Evolutionary conservation across 2,113 vertebrate species (phyloP).

Genomic region (Lepidothrix coronata): DNA sequence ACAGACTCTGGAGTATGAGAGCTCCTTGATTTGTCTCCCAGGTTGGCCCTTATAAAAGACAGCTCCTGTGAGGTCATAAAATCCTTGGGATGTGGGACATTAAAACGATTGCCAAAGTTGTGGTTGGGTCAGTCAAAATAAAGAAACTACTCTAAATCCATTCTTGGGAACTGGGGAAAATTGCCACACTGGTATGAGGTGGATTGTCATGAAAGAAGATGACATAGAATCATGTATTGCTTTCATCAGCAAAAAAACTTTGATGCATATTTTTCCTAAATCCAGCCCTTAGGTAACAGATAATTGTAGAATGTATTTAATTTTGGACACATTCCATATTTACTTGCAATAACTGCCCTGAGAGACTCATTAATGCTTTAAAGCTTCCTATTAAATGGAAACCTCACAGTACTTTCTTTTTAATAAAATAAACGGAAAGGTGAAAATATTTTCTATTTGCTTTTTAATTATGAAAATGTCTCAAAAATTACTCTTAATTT

Average conservation of each 20-base stretch:
- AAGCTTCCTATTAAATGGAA: conserved; percentile 34
- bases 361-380: conserved; percentile 38
- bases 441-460: conserved; percentile 42
- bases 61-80: not conserved
- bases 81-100: not conserved
- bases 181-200: not conserved
- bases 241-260: not conserved
- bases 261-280: not conserved
- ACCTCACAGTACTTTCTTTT: not conserved
- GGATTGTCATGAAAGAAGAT: not conserved
- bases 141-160: not conserved
- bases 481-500: conserved; percentile 36
- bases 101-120: not conserved
- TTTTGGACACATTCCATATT: conserved; percentile 33
- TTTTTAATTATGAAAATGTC: conserved; percentile 22
- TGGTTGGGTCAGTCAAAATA: rapidly evolving
- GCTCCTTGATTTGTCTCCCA: not conserved
- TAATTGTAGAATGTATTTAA: not conserved
- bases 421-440: conserved; percentile 47
- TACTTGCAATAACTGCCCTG: conserved; percentile 24
- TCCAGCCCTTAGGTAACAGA: not conserved
- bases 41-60: not conserved
- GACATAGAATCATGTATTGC: not conserved
- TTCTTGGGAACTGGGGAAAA: not conserved
- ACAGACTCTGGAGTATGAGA: not conserved